Percentiles rank a stretch among this genome's conserved stretches.
Evolutionary conservation across 2,113 vertebrate genomes (phyloP).

Genomic region (Crocuta crocuta): DNA sequence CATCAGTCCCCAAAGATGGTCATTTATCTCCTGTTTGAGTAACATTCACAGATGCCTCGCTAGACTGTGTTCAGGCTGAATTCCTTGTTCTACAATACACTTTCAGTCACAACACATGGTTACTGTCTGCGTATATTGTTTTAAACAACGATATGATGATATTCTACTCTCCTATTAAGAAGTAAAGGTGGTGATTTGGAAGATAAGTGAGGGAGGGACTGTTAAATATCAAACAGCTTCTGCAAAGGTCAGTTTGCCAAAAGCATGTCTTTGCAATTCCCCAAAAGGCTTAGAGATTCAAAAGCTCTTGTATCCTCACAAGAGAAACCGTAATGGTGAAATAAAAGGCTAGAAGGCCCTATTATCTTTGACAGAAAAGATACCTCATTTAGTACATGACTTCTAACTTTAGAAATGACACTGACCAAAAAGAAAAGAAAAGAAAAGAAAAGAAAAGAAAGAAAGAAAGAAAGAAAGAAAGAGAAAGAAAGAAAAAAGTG

Average conservation of each 20-base stretch:
- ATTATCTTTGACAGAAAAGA: not conserved
- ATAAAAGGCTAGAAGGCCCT: not conserved
- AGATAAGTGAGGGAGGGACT: not conserved
- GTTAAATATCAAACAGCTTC: not conserved
- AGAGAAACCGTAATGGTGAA: not conserved
- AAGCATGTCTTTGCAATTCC: not conserved
- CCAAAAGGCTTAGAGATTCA: not conserved
- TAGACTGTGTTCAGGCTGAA: not conserved
- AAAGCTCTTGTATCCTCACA: not conserved
- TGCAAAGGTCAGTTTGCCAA: not conserved
- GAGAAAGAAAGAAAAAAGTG: no score
- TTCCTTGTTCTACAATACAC: not conserved
- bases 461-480: not conserved
- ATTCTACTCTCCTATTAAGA: not conserved
- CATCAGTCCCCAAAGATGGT: not conserved
- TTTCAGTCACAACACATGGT: not conserved
- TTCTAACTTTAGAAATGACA: not conserved
- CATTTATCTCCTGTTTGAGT: not conserved
- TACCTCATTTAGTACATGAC: not conserved
- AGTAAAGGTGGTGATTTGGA: not conserved
- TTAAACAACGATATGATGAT: not conserved
- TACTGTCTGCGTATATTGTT: not conserved
- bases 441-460: no score
- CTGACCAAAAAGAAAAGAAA: not conserved
- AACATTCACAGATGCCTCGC: not conserved